These are phyloP conservation scores for Istiophorus platypterus DNA, from an alignment of 2,113 vertebrate species.

Conservation along the genomic window DNA sequence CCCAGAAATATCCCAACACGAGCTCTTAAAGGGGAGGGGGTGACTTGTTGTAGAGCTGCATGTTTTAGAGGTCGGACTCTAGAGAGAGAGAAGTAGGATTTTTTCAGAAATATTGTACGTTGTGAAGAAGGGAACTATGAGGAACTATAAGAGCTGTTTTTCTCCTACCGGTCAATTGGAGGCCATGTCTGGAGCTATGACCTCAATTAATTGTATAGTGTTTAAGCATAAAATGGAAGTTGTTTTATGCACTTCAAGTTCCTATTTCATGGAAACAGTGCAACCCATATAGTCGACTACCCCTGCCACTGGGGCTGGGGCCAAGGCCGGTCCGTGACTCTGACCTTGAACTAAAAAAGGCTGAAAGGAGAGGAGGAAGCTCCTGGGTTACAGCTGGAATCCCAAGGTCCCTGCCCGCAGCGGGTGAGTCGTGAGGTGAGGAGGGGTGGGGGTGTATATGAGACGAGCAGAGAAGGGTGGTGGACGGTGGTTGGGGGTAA, in stretches of 20 bases:
- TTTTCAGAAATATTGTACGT: neutral
- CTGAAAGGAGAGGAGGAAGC: slow-evolving; percentile 89
- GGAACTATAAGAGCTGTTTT: neutral
- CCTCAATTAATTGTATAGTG: neutral
- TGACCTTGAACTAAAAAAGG: slow-evolving; percentile 88
- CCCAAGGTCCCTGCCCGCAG: slow-evolving; percentile 83
- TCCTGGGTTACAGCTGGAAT: slow-evolving; percentile 85
- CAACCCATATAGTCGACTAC: slow-evolving; percentile 42
- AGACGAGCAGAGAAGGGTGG: slow-evolving; percentile 60
- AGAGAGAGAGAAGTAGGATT: neutral
- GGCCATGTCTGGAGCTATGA: neutral
- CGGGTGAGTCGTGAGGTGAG: slow-evolving; percentile 70
- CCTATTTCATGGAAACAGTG: slow-evolving; percentile 44
- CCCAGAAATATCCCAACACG: slow-evolving; percentile 61
- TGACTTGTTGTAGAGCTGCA: slow-evolving; percentile 27
- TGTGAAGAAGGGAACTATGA: neutral
- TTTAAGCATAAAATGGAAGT: neutral
- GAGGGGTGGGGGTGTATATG: slow-evolving; percentile 61
- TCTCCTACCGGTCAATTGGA: neutral
- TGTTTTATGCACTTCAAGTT: slow-evolving; percentile 35
- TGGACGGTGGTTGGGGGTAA: slow-evolving; percentile 15
- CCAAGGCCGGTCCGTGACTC: slow-evolving; percentile 63
- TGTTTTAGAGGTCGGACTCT: slow-evolving; percentile 46
- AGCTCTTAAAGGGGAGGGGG: slow-evolving; percentile 39
- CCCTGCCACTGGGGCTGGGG: slow-evolving; percentile 45